Evolutionary conservation across 2,113 vertebrate genomes (phyloP).

Genomic region (Egretta garzetta): DNA sequence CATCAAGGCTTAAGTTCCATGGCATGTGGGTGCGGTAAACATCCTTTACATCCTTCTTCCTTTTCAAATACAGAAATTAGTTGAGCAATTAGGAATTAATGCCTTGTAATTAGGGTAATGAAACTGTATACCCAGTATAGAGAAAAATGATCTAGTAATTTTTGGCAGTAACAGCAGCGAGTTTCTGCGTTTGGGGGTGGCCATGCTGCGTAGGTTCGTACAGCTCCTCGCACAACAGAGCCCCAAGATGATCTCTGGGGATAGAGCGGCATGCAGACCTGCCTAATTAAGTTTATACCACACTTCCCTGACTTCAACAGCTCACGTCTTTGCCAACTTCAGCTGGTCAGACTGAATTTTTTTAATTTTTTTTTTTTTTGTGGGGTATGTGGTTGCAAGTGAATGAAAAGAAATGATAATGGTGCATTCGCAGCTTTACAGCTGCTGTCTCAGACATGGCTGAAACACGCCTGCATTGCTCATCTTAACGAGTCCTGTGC

Average conservation of each 20-base stretch:
- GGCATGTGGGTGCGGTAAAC: background rate
- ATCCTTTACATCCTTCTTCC: conserved; percentile 5
- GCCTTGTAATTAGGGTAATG: conserved; percentile 34
- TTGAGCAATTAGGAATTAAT: conserved; percentile 47
- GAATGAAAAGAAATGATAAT: background rate
- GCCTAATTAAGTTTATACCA: rapidly evolving
- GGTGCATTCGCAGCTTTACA: background rate
- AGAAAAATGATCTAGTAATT: background rate
- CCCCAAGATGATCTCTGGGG: background rate
- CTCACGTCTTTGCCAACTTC: background rate
- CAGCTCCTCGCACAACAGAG: background rate
- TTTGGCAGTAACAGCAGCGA: background rate
- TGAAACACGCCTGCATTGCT: background rate
- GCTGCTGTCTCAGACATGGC: rapidly evolving
- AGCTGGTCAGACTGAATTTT: background rate
- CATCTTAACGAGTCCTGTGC: rapidly evolving
- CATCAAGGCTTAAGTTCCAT: background rate
- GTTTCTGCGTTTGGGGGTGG: background rate
- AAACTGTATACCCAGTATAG: background rate
- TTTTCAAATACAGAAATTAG: conserved; percentile 17
- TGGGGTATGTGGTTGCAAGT: background rate
- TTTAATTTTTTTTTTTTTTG: background rate
- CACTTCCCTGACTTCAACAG: background rate
- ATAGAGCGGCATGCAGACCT: too few relatives aligned
- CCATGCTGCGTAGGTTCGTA: background rate